Conservation (phyloP, 2,113 vertebrate species). For the Plecotus auritus region DNA sequence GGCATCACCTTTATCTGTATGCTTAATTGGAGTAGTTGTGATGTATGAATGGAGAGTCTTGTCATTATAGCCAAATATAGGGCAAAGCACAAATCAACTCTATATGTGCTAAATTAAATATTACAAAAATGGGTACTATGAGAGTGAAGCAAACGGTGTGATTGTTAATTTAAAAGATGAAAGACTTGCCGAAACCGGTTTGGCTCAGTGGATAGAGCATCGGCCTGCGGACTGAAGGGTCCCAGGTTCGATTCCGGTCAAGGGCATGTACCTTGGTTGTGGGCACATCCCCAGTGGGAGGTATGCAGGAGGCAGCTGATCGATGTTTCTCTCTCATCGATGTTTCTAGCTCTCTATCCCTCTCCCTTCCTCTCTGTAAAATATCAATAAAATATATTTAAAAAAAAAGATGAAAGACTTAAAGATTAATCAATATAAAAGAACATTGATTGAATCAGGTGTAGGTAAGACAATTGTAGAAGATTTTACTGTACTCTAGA, state of each 20-base stretch:
- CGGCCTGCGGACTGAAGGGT: too few species aligned
- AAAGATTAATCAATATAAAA: background rate
- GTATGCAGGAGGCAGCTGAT: too few species aligned
- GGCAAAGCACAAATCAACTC: background rate
- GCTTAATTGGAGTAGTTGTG: background rate
- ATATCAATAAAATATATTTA: too few species aligned
- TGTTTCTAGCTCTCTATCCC: too few species aligned
- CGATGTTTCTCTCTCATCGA: too few species aligned
- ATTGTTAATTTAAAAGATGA: background rate
- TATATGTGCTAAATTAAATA: background rate
- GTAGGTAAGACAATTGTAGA: background rate
- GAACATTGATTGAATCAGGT: background rate
- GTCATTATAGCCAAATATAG: background rate
- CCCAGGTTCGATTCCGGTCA: too few species aligned
- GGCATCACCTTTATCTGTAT: background rate
- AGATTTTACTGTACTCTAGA: background rate
- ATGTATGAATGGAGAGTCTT: background rate
- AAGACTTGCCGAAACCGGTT: too few species aligned
- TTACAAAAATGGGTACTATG: background rate
- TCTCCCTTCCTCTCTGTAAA: too few species aligned
- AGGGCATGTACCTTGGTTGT: too few species aligned
- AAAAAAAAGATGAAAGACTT: background rate
- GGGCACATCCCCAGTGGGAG: too few species aligned
- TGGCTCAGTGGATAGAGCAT: too few species aligned
- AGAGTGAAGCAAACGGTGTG: background rate